phyloP scores from a whole-genome alignment of 2,113 vertebrate genomes.

The Eurypyga helias region DNA sequence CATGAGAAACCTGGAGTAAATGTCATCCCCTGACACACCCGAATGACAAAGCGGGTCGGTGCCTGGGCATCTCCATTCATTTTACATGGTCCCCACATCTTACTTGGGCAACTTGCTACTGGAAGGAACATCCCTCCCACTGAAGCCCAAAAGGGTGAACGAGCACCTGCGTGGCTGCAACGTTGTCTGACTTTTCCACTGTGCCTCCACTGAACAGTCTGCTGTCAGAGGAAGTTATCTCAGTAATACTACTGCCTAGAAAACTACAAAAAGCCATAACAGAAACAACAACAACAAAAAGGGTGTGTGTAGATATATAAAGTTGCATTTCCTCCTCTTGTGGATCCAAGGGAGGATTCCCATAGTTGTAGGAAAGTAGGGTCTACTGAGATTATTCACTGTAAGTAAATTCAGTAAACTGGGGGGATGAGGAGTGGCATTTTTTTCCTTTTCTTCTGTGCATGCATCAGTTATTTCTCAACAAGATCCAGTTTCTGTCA shows the following conservation, averaged over 20 bases:
- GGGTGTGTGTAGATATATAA: background rate
- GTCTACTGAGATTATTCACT: background rate
- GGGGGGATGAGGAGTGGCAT: accelerated
- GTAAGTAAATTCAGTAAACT: background rate
- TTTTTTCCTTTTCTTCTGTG: background rate
- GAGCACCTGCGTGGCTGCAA: background rate
- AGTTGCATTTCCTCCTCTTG: background rate
- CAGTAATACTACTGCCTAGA: constrained; percentile 26
- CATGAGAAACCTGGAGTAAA: background rate
- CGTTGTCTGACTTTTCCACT: background rate
- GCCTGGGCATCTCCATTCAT: background rate
- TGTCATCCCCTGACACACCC: background rate
- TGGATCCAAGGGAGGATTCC: constrained; percentile 12
- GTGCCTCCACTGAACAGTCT: constrained; percentile 39
- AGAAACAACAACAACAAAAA: background rate
- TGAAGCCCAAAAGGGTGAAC: background rate
- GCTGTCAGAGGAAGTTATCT: constrained; percentile 68
- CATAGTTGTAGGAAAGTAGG: background rate
- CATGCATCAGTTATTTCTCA: background rate
- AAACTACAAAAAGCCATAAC: constrained; percentile 52
- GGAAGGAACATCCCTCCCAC: background rate
- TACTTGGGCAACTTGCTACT: background rate
- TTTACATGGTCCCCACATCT: background rate
- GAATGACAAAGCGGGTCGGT: background rate
- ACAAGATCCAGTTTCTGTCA: background rate